A percentile compares a stretch with the other conserved stretches of the same genome.
Conservation (phyloP, 1,140 invertebrate genomes). For the Frieseomelitta varia region DNA sequence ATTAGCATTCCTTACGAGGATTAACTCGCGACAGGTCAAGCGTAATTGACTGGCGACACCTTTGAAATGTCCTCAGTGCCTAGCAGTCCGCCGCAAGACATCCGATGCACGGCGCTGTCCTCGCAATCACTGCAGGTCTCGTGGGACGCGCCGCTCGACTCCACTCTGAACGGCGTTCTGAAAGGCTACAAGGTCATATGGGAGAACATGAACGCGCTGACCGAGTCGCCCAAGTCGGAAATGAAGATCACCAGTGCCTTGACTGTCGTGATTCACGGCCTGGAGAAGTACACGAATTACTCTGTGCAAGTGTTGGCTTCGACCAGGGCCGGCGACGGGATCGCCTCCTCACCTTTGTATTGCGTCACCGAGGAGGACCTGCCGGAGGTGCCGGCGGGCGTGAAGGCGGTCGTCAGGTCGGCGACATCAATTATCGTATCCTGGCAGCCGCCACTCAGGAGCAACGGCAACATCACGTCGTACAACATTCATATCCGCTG, state of each 20-base stretch:
- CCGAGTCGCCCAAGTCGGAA: conserved; percentile 76
- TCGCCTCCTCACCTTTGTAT: conserved; percentile 90
- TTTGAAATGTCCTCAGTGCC: conserved; percentile 84
- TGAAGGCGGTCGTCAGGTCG: conserved; percentile 93
- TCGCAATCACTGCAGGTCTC: conserved; percentile 92
- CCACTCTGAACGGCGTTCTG: conserved; percentile 92
- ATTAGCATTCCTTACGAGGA: not conserved
- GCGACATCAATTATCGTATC: conserved; percentile 93
- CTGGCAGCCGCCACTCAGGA: conserved; percentile 85
- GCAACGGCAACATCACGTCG: conserved; percentile 84
- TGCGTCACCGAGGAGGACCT: conserved; percentile 96
- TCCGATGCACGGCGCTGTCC: conserved; percentile 89
- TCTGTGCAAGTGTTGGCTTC: conserved; percentile 92
- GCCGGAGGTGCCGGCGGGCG: conserved; percentile 92
- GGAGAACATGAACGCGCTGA: conserved; percentile 80
- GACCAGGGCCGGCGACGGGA: conserved; percentile 94
- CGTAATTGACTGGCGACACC: conserved; percentile 1
- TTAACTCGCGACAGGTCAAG: not conserved
- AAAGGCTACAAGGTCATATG: conserved; percentile 94
- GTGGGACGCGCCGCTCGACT: conserved; percentile 91
- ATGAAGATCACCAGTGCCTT: conserved; percentile 87
- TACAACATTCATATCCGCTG: conserved; percentile 81
- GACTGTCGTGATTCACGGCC: conserved; percentile 85
- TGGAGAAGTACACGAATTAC: conserved; percentile 96
- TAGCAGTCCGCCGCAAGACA: conserved; percentile 89